These are phyloP conservation scores for Propsilocerus akamusi DNA, from an alignment of 1,140 invertebrate genomes.

Conservation along the genomic window DNA sequence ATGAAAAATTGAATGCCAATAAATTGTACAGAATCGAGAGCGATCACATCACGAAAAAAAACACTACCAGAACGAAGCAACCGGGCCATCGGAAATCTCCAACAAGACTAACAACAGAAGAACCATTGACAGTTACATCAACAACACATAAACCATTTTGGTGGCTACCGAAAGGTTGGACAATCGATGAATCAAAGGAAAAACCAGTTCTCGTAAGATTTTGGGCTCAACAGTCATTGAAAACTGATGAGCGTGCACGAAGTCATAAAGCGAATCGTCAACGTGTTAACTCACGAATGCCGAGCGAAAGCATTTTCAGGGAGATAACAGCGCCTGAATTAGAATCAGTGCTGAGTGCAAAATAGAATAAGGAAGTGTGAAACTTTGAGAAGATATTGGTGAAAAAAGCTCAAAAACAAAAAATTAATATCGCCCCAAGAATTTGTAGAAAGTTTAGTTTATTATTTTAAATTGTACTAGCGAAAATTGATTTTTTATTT, in stretches of 20 bases:
- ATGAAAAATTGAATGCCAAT: neutral
- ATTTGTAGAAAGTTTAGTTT: too few relatives aligned
- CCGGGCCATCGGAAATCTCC: neutral
- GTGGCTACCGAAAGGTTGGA: neutral
- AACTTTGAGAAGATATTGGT: too few relatives aligned
- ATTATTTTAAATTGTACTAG: too few relatives aligned
- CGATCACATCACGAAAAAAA: neutral
- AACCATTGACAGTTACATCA: neutral
- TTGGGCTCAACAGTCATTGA: neutral
- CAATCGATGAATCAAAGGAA: constrained; percentile 1
- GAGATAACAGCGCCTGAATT: neutral
- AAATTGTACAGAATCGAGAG: neutral
- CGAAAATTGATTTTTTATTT: too few relatives aligned
- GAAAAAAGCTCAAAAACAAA: too few relatives aligned
- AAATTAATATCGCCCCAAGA: too few relatives aligned
- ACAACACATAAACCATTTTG: neutral
- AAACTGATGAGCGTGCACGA: neutral
- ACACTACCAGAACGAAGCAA: neutral
- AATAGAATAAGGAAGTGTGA: too few relatives aligned
- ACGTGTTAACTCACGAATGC: neutral
- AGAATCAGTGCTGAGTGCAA: neutral
- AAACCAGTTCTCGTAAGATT: neutral
- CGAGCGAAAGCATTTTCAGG: neutral
- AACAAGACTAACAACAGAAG: neutral
- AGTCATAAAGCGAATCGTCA: neutral